Percentiles rank a stretch among this genome's conserved stretches.
Conservation (phyloP, 2,888 invertebrate species). For the Baronia brevicornis region DNA sequence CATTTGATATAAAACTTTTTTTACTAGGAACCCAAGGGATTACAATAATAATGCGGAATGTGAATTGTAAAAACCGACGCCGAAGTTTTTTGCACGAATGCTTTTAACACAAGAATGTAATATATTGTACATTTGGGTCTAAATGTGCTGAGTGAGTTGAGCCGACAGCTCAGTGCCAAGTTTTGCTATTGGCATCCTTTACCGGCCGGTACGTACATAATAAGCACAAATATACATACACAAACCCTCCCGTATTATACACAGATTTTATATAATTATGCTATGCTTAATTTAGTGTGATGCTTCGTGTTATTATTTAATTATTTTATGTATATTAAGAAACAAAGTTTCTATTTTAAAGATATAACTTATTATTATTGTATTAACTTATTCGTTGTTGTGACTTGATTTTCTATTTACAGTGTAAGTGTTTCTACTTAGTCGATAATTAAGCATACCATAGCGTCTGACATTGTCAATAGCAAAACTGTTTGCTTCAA, state of each 20-base stretch:
- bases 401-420: constrained; percentile 55
- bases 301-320: constrained; percentile 71
- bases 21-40: constrained; percentile 69
- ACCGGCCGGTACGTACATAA: constrained; percentile 43
- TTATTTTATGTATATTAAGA: constrained; percentile 64
- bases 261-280: constrained; percentile 63
- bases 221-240: constrained; percentile 46
- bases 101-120: constrained; percentile 70
- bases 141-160: constrained; percentile 72
- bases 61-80: constrained; percentile 67
- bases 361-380: constrained; percentile 55
- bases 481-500: constrained; percentile 71
- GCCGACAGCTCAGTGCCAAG: constrained; percentile 68
- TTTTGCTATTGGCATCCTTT: constrained; percentile 71
- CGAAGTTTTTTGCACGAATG: constrained; percentile 67
- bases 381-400: constrained; percentile 73
- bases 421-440: constrained; percentile 37
- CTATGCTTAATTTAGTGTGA: constrained; percentile 70
- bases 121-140: constrained; percentile 75
- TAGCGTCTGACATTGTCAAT: constrained; percentile 61
- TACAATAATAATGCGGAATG: constrained; percentile 53
- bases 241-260: constrained; percentile 65
- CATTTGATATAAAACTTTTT: constrained; percentile 76
- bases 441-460: constrained; percentile 37
- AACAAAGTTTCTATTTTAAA: constrained; percentile 69